Evolutionary conservation across 2,797 vertebrate genomes (phyloP).

Genomic region (Glyptemys insculpta): DNA sequence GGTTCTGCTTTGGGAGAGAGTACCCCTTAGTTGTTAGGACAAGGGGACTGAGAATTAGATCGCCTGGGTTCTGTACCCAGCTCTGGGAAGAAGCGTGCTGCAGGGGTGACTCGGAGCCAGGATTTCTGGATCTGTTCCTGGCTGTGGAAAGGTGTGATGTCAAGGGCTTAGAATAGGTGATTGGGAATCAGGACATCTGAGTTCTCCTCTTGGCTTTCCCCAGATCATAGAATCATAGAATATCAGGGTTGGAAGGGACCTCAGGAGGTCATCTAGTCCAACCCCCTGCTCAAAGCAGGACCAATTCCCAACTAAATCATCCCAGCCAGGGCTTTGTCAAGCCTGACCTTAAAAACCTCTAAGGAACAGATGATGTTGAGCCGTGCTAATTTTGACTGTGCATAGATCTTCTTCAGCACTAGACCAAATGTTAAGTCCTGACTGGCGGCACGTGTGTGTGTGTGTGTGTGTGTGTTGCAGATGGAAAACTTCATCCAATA

Average conservation of each 20-base stretch:
- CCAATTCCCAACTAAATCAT: too few relatives aligned
- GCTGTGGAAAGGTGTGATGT: neutral
- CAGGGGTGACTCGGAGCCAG: neutral
- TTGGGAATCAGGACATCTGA: neutral
- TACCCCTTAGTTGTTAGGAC: neutral
- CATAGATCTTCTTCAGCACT: neutral
- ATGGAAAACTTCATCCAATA: conserved; percentile 97
- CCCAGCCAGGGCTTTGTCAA: too few relatives aligned
- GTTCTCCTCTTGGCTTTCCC: neutral
- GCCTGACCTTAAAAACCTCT: too few relatives aligned
- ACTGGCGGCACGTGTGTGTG: neutral
- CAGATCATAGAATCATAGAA: neutral
- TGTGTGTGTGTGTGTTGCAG: conserved; percentile 69
- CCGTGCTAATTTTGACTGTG: neutral
- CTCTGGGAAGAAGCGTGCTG: neutral
- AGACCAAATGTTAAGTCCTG: neutral
- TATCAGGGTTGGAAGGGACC: too few relatives aligned
- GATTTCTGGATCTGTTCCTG: neutral
- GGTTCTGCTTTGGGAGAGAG: neutral
- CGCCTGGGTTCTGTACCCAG: neutral
- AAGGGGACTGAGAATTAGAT: neutral
- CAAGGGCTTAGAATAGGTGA: neutral
- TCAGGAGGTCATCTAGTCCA: too few relatives aligned
- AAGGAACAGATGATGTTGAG: neutral
- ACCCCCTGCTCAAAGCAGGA: too few relatives aligned